These are phyloP conservation scores for Drosophila paranaensis DNA, from an alignment of 2,888 invertebrate species.

Conservation along the genomic window DNA sequence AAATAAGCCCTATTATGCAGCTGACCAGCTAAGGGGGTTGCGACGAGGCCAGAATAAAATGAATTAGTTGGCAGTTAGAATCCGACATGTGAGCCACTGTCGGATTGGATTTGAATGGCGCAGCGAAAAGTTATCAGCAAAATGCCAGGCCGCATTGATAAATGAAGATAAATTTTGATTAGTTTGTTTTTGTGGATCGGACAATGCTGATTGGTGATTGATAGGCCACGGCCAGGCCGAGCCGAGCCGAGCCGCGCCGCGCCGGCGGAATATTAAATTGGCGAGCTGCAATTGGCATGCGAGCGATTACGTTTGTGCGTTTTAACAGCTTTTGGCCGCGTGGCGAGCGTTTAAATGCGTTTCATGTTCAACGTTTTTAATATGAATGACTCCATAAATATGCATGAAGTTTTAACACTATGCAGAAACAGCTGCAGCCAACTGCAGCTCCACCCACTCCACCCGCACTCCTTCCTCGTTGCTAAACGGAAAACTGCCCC, in stretches of 20 bases:
- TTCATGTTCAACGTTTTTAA: slow-evolving; percentile 71
- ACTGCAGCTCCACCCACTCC: background rate
- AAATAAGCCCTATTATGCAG: slow-evolving; percentile 74
- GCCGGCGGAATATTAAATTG: slow-evolving; percentile 22
- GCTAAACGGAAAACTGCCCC: slow-evolving; percentile 68
- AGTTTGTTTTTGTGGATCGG: slow-evolving; percentile 6
- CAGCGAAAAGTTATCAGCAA: slow-evolving; percentile 17
- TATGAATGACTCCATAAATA: slow-evolving; percentile 79
- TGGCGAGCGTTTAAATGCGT: slow-evolving; percentile 70
- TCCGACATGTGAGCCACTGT: slow-evolving; percentile 59
- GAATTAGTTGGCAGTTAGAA: slow-evolving; percentile 57
- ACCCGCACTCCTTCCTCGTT: background rate
- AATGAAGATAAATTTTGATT: slow-evolving; percentile 34
- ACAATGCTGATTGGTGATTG: slow-evolving; percentile 34
- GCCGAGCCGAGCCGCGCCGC: too few species aligned
- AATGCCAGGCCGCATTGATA: slow-evolving; percentile 26
- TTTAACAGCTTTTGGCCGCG: slow-evolving; percentile 48
- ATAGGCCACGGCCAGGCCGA: slow-evolving; percentile 10
- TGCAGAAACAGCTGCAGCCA: slow-evolving; percentile 71
- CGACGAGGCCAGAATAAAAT: slow-evolving; percentile 41
- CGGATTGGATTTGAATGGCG: slow-evolving; percentile 31
- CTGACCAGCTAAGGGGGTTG: slow-evolving; percentile 38
- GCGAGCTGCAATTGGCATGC: slow-evolving; percentile 40
- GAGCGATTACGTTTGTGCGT: slow-evolving; percentile 54
- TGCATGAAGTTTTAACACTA: slow-evolving; percentile 79